phyloP scores from a whole-genome alignment of 2,888 invertebrate species.

The Spilosoma lubricipeda region DNA sequence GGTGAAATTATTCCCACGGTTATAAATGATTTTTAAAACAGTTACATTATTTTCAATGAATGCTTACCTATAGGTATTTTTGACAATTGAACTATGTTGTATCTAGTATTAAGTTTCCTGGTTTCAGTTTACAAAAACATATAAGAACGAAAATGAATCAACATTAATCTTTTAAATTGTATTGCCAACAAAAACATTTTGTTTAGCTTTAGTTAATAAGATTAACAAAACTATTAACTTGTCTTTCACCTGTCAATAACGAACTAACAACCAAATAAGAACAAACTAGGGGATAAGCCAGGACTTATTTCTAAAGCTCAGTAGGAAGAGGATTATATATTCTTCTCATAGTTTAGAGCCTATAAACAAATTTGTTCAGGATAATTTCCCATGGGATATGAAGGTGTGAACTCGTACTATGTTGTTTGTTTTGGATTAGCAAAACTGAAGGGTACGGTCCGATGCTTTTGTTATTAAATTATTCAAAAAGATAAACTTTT shows the following conservation, averaged over 20 bases:
- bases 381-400: constrained; percentile 67
- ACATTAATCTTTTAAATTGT: neutral
- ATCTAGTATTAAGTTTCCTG: neutral
- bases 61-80: neutral
- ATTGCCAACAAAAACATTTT: neutral
- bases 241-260: constrained; percentile 44
- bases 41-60: neutral
- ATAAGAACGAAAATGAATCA: neutral
- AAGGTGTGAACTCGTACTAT: constrained; percentile 51
- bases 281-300: constrained; percentile 17
- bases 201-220: constrained; percentile 10
- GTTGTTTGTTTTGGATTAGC: constrained; percentile 47
- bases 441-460: constrained; percentile 23
- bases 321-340: constrained; percentile 64
- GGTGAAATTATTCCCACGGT: neutral
- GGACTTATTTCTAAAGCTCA: constrained; percentile 59
- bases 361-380: constrained; percentile 52
- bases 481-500: neutral
- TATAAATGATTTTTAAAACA: neutral
- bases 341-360: constrained; percentile 53
- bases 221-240: constrained; percentile 39
- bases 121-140: neutral
- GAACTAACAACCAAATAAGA: constrained; percentile 35
- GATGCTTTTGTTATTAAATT: constrained; percentile 13
- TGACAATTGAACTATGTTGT: neutral